Percentiles rank a stretch among this genome's conserved stretches.
phyloP scores from a whole-genome alignment of 2,888 invertebrate genomes.

The Euplexia lucipara region DNA sequence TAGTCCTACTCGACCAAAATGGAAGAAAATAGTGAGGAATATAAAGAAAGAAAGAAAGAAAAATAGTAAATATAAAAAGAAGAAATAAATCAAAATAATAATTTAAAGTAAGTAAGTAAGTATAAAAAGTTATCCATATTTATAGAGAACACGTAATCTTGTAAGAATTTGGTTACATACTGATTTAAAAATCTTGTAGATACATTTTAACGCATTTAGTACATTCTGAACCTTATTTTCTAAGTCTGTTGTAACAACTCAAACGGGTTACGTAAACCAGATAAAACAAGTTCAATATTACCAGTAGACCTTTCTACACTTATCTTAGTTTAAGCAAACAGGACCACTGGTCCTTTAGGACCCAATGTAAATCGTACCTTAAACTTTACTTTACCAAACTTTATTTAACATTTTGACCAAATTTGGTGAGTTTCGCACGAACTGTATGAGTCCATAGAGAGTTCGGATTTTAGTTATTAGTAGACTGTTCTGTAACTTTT shows the following conservation, averaged over 20 bases:
- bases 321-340: slow-evolving; percentile 16
- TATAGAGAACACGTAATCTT: too few species aligned
- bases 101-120: too few species aligned
- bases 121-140: too few species aligned
- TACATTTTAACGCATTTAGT: not conserved
- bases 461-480: slow-evolving; percentile 14
- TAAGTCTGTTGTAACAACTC: not conserved
- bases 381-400: slow-evolving; percentile 37
- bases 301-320: slow-evolving; percentile 1
- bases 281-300: slow-evolving; percentile 14
- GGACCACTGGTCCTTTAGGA: slow-evolving; percentile 19
- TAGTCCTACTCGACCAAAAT: too few species aligned
- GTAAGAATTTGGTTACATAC: too few species aligned
- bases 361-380: slow-evolving; percentile 36
- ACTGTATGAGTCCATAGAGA: slow-evolving; percentile 14
- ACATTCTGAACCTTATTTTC: not conserved
- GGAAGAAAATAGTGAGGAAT: too few species aligned
- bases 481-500: slow-evolving; percentile 23
- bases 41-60: too few species aligned
- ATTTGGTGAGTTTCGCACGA: slow-evolving; percentile 27
- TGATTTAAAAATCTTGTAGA: too few species aligned
- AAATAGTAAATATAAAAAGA: too few species aligned
- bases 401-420: slow-evolving; percentile 29
- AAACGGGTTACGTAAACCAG: not conserved
- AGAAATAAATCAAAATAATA: too few species aligned